Base-by-base conservation (phyloP, 2,113 vertebrate species). In the Xenus cinereus region DNA sequence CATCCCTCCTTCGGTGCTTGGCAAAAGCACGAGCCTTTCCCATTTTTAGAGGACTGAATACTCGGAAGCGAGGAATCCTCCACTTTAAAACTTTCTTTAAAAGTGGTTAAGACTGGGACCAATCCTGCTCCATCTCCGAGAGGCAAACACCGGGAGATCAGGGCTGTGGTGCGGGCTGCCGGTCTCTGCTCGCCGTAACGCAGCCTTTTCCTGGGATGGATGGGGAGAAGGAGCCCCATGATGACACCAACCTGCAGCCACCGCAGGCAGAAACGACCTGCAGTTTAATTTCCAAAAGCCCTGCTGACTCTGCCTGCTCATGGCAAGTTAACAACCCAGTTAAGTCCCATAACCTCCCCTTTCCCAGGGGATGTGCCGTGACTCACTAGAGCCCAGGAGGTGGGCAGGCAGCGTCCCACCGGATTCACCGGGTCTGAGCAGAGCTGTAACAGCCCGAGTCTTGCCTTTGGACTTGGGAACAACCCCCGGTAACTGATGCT, bases 61-160 rank as follows among this genome's bases (percentile, higher is more conserved):
- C 2, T 23, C 7, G 3, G 5, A 33, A 50, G 17, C n/a, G 62
- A 69, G 19, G 1, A 1, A 39, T 24, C 6, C 14, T n/a, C 28
- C 23, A 3, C 59, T 28, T 50, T 53, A 28, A 46, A 72, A 9
- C 20, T 39, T 26, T 7, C 19, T 32, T 71, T 62, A n/a, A n/a
- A 43, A 66, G 53, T 4, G 12, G n/a, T 48, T 48, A 46, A 62
- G n/a, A 46, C 21, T 28, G 85, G 79, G 28, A 6, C 53, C 20
- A 12, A 8, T 9, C 66, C 73, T 32, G 45, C 78, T 57, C 43
- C 2, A 0, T 24, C 46, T 13, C 46, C 0, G n/a, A 16, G 54
- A 23, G 46, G n/a, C 1, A 6, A 9, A 3, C 2, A 1, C 28
- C 2, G 4, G 39, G 27, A 4, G 20, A 9, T 0, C 7, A n/a